Evolutionary conservation across 1,140 invertebrate species (phyloP).

Genomic region (Drosophila kanapiae): DNA sequence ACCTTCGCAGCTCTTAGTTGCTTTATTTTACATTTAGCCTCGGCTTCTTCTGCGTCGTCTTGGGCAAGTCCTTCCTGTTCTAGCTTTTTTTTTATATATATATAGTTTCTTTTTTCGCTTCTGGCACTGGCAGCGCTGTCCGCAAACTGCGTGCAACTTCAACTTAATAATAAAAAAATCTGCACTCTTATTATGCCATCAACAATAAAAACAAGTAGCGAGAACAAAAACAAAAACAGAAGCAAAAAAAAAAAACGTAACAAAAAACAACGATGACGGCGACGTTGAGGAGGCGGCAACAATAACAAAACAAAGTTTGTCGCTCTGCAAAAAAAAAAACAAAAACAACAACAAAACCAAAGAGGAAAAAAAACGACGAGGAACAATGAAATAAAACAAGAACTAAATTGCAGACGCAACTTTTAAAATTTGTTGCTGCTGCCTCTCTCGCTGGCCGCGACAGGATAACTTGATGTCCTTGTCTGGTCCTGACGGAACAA

Average conservation of each 20-base stretch:
- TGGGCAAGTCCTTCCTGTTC: constrained; percentile 15
- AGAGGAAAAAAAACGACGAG: constrained; percentile 1
- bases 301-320: constrained; percentile 68
- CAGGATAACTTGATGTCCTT: constrained; percentile 54
- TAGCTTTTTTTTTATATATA: constrained; percentile 5
- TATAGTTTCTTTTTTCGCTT: constrained; percentile 19
- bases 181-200: constrained; percentile 79
- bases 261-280: constrained; percentile 16
- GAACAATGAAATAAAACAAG: constrained; percentile 45
- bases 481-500: constrained; percentile 45
- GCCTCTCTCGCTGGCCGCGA: constrained; percentile 33
- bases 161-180: constrained; percentile 76
- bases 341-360: constrained; percentile 25
- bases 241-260: constrained; percentile 13
- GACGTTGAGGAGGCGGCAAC: constrained; percentile 33
- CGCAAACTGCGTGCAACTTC: constrained; percentile 75
- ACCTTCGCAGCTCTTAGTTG: constrained; percentile 3
- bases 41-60: constrained; percentile 2
- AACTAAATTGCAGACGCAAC: constrained; percentile 49
- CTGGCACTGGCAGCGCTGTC: constrained; percentile 44
- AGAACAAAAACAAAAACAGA: constrained; percentile 39
- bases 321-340: constrained; percentile 34
- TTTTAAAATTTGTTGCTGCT: constrained; percentile 50
- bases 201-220: constrained; percentile 72
- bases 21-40: constrained; percentile 58